Conservation (phyloP, 2,113 vertebrate genomes). For the Vidua macroura region DNA sequence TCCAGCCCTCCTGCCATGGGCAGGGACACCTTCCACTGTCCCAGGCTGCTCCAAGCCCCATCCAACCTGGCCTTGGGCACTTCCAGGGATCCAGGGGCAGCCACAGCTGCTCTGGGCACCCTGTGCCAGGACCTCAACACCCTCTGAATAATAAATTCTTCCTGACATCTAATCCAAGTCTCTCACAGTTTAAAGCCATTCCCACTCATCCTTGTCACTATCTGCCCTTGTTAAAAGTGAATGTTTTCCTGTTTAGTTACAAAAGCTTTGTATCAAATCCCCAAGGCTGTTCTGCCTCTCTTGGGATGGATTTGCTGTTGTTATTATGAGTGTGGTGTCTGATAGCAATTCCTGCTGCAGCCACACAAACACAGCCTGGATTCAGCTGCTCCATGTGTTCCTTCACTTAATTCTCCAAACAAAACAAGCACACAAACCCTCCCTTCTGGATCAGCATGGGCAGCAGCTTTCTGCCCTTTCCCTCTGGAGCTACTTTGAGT, state of each 20-base stretch:
- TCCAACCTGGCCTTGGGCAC: neutral
- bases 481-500: neutral
- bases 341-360: neutral
- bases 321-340: neutral
- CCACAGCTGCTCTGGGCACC: neutral
- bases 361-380: neutral
- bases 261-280: neutral
- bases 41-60: rapidly evolving
- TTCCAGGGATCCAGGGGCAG: neutral
- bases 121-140: neutral
- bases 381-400: neutral
- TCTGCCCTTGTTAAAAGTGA: neutral
- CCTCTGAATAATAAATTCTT: neutral
- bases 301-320: neutral
- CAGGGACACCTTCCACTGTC: rapidly evolving
- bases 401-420: neutral
- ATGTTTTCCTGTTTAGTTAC: neutral
- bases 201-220: neutral
- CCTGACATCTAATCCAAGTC: neutral
- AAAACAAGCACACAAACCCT: neutral
- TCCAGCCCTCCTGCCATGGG: neutral
- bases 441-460: neutral
- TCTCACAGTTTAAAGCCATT: neutral
- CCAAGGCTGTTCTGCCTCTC: neutral
- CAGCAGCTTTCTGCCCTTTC: neutral